Percentiles rank a stretch among this genome's conserved stretches.
Conservation (phyloP, 2,888 invertebrate species). For the Pterostichus niger region DNA sequence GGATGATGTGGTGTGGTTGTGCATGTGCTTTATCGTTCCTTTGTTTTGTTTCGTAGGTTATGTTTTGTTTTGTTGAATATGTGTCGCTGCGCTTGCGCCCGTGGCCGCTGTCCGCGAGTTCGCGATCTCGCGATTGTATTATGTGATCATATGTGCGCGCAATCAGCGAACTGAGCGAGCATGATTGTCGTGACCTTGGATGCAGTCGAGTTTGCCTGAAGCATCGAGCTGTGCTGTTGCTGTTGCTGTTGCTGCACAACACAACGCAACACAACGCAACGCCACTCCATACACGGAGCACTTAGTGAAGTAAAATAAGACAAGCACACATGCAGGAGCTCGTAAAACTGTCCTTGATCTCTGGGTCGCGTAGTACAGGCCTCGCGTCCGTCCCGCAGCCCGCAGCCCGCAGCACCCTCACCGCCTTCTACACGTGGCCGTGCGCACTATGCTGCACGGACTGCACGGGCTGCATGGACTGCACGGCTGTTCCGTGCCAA, state of each 20-base stretch:
- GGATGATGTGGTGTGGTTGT: too few relatives aligned
- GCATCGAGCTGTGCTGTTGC: conserved; percentile 68
- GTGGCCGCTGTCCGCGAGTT: conserved; percentile 1
- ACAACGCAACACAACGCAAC: conserved; percentile 66
- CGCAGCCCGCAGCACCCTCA: conserved; percentile 13
- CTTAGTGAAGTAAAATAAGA: conserved; percentile 72
- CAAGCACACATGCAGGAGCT: conserved; percentile 76
- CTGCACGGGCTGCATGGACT: not conserved
- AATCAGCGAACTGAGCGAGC: conserved; percentile 69
- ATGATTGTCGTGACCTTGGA: conserved; percentile 76
- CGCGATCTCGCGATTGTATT: conserved; percentile 25
- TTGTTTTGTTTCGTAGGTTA: not conserved
- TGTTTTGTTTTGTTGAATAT: not conserved
- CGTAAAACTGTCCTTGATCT: conserved; percentile 78
- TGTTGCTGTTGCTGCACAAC: too few relatives aligned
- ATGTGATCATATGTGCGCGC: conserved; percentile 56
- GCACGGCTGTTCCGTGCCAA: not conserved
- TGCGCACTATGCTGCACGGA: not conserved
- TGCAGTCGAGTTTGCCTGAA: conserved; percentile 71
- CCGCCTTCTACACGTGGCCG: conserved; percentile 36
- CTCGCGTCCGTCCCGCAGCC: conserved; percentile 31
- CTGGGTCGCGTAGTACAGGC: conserved; percentile 77
- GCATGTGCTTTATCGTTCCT: too few relatives aligned
- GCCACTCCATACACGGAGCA: conserved; percentile 72
- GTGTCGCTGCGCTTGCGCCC: too few relatives aligned